These are phyloP conservation scores for Limnodromus scolopaceus DNA, from an alignment of 2,797 vertebrate genomes.

Conservation along the genomic window DNA sequence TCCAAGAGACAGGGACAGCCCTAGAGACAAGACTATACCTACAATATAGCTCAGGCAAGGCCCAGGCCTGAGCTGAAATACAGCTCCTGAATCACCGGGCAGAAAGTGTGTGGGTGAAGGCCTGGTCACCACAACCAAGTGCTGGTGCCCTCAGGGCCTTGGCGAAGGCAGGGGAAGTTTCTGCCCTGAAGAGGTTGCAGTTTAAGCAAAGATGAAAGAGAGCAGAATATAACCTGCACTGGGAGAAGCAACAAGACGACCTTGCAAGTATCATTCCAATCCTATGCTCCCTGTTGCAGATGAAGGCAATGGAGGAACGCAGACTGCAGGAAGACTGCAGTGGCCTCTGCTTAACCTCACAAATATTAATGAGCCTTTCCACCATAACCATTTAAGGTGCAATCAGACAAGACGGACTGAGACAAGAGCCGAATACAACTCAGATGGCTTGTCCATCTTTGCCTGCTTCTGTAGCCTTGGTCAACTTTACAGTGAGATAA, in stretches of 20 bases:
- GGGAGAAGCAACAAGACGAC: background rate
- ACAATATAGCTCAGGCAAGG: background rate
- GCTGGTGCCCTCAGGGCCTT: background rate
- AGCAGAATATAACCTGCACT: background rate
- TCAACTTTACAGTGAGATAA: background rate
- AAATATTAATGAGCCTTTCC: background rate
- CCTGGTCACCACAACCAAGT: background rate
- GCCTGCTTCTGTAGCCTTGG: background rate
- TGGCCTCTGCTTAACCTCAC: background rate
- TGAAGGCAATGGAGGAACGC: background rate
- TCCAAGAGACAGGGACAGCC: background rate
- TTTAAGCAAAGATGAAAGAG: background rate
- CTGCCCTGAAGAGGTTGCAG: background rate
- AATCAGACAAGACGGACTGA: background rate
- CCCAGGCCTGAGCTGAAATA: background rate
- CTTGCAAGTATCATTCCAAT: background rate
- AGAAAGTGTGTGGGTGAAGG: background rate
- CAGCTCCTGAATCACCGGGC: background rate
- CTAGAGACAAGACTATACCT: background rate
- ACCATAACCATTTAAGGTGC: background rate
- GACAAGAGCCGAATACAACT: background rate
- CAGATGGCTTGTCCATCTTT: background rate
- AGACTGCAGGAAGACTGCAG: background rate
- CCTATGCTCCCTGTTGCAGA: background rate
- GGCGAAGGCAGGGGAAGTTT: background rate